Base-by-base conservation (phyloP, 2,888 invertebrate genomes). In the Pemphredon lugubris region DNA sequence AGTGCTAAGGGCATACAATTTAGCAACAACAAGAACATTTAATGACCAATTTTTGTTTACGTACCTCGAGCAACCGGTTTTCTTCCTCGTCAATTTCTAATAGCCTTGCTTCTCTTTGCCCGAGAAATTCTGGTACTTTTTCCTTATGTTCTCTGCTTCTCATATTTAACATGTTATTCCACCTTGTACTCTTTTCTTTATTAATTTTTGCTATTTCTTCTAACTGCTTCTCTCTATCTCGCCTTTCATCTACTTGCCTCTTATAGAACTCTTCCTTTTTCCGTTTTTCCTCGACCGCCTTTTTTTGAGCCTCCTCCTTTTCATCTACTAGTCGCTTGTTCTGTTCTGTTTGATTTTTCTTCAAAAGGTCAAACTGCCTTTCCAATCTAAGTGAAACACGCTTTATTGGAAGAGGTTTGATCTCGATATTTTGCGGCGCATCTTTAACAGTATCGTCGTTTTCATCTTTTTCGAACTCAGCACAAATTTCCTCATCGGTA, bases 381-480 rank as follows among this genome's bases (percentile, higher is more conserved):
- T 55, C 65, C 20, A 68, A 37, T 21, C 61, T 50, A n/a, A 21
- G 1, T 6, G 70, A 63, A 30, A 77, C 48, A 53, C 57, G 61
- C 48, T 50, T 73, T 30, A 65, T 34, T 1, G 66, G 61, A 18
- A 75, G 16, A 3, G 74, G 66, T 40, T 65, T 79, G n/a, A 60
- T 60, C 11, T 72, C 53, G 4, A 54, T 14, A 26, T 30, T 32
- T 39, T 82, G 73, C 21, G 13, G 53, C 1, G 60, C 53, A 11
- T 51, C 34, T 4, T 60, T 59, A 14, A 61, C 44, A 18, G 75
- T 64, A 18, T 76, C 53, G n/a, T 70, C 64, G 1, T 63, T 55
- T 13, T 58, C 55, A 39, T 73, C 70, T 23, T 72, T 60, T 16
- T 47, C 51, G 13, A 84, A 73, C 32, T 83, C 78, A 2, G 60